Evolutionary conservation across 2,888 invertebrate genomes (phyloP), one percentile per base, ranked within the genome.

Genomic region (Spicauda simplicius): DNA sequence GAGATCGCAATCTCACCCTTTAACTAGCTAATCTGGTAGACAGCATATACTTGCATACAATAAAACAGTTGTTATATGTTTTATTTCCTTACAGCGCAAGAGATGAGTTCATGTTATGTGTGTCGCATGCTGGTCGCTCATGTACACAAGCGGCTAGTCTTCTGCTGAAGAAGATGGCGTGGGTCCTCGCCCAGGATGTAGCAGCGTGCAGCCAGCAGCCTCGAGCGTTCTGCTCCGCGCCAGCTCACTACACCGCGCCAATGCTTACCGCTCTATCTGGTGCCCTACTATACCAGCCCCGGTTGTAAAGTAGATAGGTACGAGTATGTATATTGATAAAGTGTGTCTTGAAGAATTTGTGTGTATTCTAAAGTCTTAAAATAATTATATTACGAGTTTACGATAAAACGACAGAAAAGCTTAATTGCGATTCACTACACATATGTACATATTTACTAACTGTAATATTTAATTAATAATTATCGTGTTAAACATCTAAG

Each of bases 151-250:
- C 78, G 0, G 91, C 89, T 0, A 80, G 86, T 65, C 79, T 76
- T 0, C 74, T 93, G 70, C 84, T 93, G 19, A 80, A 84, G 68
- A 85, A 88, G 30, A 88, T 93, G 84, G 90, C 92, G 1, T 89
- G 90, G 86, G 87, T 25, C 25, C 25, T 25, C 25, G 25, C 25
- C 25, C 25, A 25, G 25, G 25, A 25, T 25, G 25, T 25, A 25
- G 25, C 25, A 5, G 25, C 25, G 25, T 25, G 25, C 25, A 25
- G 25, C 25, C 25, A 25, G 25, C 88, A 87, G 30, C 85, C 87
- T 0, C 75, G 81, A 0, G 82, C 87, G 0, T 80, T 85, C 73
- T 92, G 91, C 77, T 71, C 86, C 0, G 88, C 91, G 0, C 73
- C 87, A 0, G 75, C 82, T 0, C 78, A 60, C 10, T 69, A 48